Evolutionary conservation across 2,113 vertebrate species (phyloP), one percentile per base, ranked within the genome.

Genomic region (Chaenogobius annularis): DNA sequence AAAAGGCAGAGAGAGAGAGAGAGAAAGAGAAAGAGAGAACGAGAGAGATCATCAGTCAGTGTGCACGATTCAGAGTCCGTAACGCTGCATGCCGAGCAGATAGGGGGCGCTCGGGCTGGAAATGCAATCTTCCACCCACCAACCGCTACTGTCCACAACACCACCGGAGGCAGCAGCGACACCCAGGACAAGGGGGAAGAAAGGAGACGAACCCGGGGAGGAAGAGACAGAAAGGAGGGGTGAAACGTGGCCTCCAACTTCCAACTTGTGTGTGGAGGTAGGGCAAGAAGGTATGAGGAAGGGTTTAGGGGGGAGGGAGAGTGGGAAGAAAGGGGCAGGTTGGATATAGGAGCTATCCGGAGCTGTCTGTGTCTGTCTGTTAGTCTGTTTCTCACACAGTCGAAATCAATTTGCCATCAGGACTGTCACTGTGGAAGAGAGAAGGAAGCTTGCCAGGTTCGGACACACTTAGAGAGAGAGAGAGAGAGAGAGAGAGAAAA

Each of bases 371-470:
- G 91, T 95, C 95, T 94, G 91, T 92, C 89, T 90, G 87, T 90
- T 90, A 92, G 92, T 94, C 91, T 94, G 93, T 95, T 58, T 95
- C 94, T 99, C 96, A 99, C 95, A 99, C 97, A 89, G 97, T 99
- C 89, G 97, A 99, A 94, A 99, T 98, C 95, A 99, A 97, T 92
- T 97, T 98, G 94, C 96, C 95, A 92, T 96, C 96, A 94, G 96
- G 95, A 75, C 97, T 99, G 97, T 96, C 95, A 76, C 97, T 99
- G 97, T 81, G 93, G 91, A 96, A 96, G 96, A 97, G 95, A 95
- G 94, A 94, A 94, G 93, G 92, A 95, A 92, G 94, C 95, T 95
- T 93, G 96, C 95, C 94, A 90, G 93, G 91, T 94, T 61, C 91
- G 92, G 93, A 94, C 90, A 93, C 93, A 93, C 90, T 94, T 89